Percentiles rank a stretch among this genome's conserved stretches.
These are phyloP conservation scores for Hozukius guyotensis DNA, from an alignment of 2,797 vertebrate species.

Conservation along the genomic window DNA sequence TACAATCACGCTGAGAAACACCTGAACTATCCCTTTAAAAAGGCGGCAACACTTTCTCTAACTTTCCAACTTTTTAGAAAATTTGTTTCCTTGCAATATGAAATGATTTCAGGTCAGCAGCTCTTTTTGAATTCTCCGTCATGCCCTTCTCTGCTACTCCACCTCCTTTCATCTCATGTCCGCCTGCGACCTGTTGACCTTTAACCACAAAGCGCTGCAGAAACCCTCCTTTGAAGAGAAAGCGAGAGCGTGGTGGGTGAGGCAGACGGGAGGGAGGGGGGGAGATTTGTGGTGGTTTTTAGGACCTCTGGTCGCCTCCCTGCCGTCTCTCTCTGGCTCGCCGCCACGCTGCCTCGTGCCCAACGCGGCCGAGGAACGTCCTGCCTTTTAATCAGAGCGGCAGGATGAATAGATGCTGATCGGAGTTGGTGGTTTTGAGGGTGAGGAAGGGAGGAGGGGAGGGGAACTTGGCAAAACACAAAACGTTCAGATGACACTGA, in stretches of 20 bases:
- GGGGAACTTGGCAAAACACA: conserved; percentile 50
- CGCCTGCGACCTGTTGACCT: conserved; percentile 40
- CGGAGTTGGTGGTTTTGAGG: not conserved
- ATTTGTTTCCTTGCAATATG: not conserved
- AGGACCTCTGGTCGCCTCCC: conserved; percentile 27
- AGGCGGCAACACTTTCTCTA: too few species aligned
- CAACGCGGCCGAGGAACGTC: conserved; percentile 11
- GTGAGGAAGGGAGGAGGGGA: not conserved
- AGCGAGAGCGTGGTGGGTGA: not conserved
- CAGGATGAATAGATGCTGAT: conserved; percentile 28
- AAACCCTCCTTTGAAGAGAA: conserved; percentile 43
- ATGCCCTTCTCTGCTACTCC: not conserved
- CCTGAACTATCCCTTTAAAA: too few species aligned
- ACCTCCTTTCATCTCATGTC: conserved; percentile 31
- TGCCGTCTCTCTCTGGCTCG: conserved; percentile 36
- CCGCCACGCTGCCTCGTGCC: conserved; percentile 59
- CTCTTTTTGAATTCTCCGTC: not conserved
- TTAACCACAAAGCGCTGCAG: conserved; percentile 31
- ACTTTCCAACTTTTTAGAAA: too few species aligned
- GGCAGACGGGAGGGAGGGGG: too few species aligned
- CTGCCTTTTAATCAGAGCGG: conserved; percentile 65
- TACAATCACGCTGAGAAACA: too few species aligned
- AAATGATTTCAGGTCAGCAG: not conserved
- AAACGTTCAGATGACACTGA: conserved; percentile 43
- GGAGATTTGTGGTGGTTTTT: not conserved